These are phyloP conservation scores for Sander lucioperca DNA, from an alignment of 2,113 vertebrate genomes.

Conservation along the genomic window DNA sequence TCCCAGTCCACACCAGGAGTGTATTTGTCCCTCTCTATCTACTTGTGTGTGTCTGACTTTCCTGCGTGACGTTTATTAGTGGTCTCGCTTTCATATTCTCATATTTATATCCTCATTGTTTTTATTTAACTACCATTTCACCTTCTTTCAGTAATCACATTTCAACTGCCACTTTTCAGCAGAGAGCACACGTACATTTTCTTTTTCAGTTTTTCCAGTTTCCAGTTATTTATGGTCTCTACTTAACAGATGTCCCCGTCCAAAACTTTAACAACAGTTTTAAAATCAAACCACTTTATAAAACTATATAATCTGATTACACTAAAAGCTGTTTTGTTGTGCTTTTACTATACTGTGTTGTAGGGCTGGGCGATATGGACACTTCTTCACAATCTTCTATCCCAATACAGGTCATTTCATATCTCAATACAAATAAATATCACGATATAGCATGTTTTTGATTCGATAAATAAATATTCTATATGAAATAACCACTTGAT, in stretches of 20 bases:
- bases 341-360: not conserved
- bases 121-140: too few species aligned
- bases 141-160: too few species aligned
- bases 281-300: not conserved
- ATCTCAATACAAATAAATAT: too few species aligned
- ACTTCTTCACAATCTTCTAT: too few species aligned
- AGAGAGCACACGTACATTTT: not conserved
- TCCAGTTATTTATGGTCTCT: not conserved
- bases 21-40: conserved; percentile 19
- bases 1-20: conserved; percentile 9
- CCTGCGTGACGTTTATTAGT: not conserved
- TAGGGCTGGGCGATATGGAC: too few species aligned
- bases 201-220: not conserved
- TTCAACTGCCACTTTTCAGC: not conserved
- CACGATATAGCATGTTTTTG: too few species aligned
- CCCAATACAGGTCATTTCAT: too few species aligned
- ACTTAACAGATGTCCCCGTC: not conserved
- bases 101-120: not conserved
- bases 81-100: not conserved
- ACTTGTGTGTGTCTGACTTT: not conserved
- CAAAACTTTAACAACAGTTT: conserved; percentile 2
- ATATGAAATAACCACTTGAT: too few species aligned
- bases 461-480: too few species aligned
- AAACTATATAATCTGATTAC: not conserved
- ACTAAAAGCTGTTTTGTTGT: not conserved